These are phyloP conservation scores for Sipha flava DNA, from an alignment of 1,140 invertebrate genomes.

Conservation along the genomic window DNA sequence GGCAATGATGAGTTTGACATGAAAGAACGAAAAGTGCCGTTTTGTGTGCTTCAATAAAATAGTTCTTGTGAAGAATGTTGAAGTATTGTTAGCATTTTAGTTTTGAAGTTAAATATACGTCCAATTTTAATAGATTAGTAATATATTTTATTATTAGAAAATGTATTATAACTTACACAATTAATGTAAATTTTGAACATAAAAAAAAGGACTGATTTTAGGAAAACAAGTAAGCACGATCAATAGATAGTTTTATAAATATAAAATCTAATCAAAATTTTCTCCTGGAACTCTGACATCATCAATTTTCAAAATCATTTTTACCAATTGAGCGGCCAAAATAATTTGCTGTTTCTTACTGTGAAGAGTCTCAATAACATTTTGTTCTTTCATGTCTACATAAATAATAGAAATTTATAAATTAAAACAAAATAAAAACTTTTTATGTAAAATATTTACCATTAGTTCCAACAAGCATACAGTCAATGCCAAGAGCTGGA, in stretches of 20 bases:
- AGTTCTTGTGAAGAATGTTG: neutral
- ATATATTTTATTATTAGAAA: slow-evolving; percentile 20
- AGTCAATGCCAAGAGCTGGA: slow-evolving; percentile 87
- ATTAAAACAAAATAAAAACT: neutral
- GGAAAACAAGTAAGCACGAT: slow-evolving; percentile 10
- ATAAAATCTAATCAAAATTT: slow-evolving; percentile 5
- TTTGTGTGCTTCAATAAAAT: slow-evolving; percentile 27
- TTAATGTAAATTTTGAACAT: slow-evolving; percentile 13
- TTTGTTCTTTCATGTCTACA: slow-evolving; percentile 90
- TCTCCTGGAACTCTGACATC: slow-evolving; percentile 77
- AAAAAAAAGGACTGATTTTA: slow-evolving; percentile 5
- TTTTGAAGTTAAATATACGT: slow-evolving; percentile 15
- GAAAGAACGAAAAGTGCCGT: slow-evolving; percentile 33
- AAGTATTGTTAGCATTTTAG: slow-evolving; percentile 12
- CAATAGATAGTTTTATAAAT: neutral
- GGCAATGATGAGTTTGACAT: slow-evolving; percentile 34
- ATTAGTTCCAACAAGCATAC: slow-evolving; percentile 73
- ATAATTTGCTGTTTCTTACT: slow-evolving; percentile 97
- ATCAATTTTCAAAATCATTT: slow-evolving; percentile 99
- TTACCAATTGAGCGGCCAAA: slow-evolving; percentile 92
- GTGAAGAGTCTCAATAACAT: slow-evolving; percentile 93
- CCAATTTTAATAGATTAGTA: slow-evolving; percentile 30
- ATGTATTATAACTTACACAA: neutral
- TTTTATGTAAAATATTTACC: slow-evolving; percentile 46
- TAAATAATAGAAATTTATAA: neutral